Evolutionary conservation across 2,113 vertebrate genomes (phyloP), one percentile per base, ranked within the genome.

Genomic region (Serilophus lunatus): DNA sequence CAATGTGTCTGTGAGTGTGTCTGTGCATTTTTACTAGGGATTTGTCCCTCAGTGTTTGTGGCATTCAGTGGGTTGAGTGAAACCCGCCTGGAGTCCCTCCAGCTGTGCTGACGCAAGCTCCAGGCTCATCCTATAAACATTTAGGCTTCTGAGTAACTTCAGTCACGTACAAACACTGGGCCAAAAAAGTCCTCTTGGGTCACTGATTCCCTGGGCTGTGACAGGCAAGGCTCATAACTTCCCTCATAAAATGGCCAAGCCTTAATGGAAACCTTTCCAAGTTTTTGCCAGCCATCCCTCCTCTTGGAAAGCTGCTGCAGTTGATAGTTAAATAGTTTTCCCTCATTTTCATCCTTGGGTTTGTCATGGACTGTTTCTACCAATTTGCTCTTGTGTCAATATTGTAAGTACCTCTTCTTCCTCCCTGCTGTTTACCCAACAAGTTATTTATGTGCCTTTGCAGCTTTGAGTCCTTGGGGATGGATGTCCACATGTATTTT

Each of bases 51-150:
- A 12, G 3, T 59, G 77, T 91, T 88, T 65, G 13, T 85, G 38
- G 69, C 0, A 0, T 49, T 91, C 25, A 13, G 26, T 3, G 38
- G 77, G 23, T 45, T 79, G 86, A 90, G 49, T 86, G 92, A 82
- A 93, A 51, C 83, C 72, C 31, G 25, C 60, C 0, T 64, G 88
- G 83, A 53, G 60, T 49, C 28, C 31, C 47, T 76, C 95, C 95
- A 96, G 86, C 40, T 28, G 10, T 17, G 49, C 90, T 96, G 95
- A 94, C 74, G 86, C 93, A 91, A 92, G 86, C 90, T 56, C 70
- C 77, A 15, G 2, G 29, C 61, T 88, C 64, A 45, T 93, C 95
- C 90, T 90, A 86, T 94, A 96, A 97, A 96, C 92, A 94, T 96
- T 95, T 97, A 86, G 9, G 12, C 92, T 86, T 93, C 93, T 64